Conservation (phyloP, 2,113 vertebrate genomes). For the Amphiprion percula region DNA sequence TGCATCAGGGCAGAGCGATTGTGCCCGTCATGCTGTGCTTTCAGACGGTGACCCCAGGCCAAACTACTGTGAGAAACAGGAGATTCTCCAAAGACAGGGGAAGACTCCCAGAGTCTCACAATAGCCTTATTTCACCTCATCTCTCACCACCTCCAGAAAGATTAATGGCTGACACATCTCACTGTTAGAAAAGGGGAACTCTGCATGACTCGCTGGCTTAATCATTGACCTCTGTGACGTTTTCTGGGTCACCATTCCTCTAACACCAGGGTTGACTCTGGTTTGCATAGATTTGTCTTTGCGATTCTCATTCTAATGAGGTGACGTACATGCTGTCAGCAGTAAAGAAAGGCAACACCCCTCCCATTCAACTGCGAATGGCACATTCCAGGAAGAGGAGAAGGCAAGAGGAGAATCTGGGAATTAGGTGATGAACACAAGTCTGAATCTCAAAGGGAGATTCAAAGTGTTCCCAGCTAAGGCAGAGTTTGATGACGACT, state of each 20-base stretch:
- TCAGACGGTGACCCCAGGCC: neutral
- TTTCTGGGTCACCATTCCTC: slow-evolving; percentile 61
- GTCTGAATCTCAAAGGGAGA: slow-evolving; percentile 32
- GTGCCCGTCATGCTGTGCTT: slow-evolving; percentile 1
- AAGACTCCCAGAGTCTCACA: slow-evolving; percentile 39
- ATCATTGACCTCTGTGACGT: slow-evolving; percentile 64
- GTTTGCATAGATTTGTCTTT: slow-evolving; percentile 34
- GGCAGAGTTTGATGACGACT: slow-evolving; percentile 37
- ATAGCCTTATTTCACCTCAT: slow-evolving; percentile 46
- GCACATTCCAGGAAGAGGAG: slow-evolving; percentile 72
- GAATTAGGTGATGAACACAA: slow-evolving; percentile 52
- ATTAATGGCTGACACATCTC: slow-evolving; percentile 42
- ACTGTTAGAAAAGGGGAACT: slow-evolving; percentile 49
- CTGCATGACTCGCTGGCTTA: slow-evolving; percentile 44
- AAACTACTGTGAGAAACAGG: slow-evolving; percentile 48
- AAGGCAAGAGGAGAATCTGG: slow-evolving; percentile 47
- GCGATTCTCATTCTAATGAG: slow-evolving; percentile 74
- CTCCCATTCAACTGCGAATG: slow-evolving; percentile 52
- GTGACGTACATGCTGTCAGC: slow-evolving; percentile 63
- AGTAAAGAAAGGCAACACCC: slow-evolving; percentile 68
- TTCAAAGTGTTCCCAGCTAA: slow-evolving; percentile 64
- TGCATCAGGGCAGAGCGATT: neutral
- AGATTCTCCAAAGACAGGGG: slow-evolving; percentile 25
- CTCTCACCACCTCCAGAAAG: slow-evolving; percentile 35
- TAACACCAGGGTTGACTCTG: slow-evolving; percentile 6